These are phyloP conservation scores for Fulmarus glacialis DNA, from an alignment of 2,113 vertebrate species.

Conservation along the genomic window DNA sequence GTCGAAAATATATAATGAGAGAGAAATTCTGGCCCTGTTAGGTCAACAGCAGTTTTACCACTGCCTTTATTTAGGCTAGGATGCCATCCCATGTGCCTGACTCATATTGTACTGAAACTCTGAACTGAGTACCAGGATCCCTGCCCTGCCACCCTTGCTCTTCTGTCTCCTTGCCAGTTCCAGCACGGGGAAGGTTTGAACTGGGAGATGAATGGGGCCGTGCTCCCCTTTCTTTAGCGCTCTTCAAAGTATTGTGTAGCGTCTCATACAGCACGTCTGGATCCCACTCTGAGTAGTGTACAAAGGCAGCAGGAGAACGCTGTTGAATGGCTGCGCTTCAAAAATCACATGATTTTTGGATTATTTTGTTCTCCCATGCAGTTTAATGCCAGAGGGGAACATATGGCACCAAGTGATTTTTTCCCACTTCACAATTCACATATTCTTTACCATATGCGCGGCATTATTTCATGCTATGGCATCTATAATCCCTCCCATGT, in stretches of 20 bases:
- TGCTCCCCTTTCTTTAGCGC: background rate
- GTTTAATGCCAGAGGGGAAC: background rate
- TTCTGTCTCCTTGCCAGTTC: background rate
- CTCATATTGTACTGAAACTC: background rate
- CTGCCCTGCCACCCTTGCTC: background rate
- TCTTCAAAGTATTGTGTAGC: background rate
- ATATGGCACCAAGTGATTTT: background rate
- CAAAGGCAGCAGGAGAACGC: background rate
- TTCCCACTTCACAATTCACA: background rate
- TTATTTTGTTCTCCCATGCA: conserved; percentile 16
- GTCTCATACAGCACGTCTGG: background rate
- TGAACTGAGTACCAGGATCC: background rate
- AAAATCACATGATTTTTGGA: conserved; percentile 23
- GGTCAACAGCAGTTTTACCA: background rate
- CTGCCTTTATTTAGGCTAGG: background rate
- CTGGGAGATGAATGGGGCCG: background rate
- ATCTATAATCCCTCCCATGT: background rate
- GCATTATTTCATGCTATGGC: background rate
- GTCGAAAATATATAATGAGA: background rate
- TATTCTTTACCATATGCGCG: background rate
- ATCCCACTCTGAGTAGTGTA: background rate
- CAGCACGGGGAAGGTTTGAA: background rate
- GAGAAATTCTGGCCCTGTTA: background rate
- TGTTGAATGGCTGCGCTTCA: background rate
- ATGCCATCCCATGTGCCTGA: background rate